Evolutionary conservation across 2,888 invertebrate species (phyloP), one percentile per base, ranked within the genome.

Genomic region (Ichneumoninae sp.): DNA sequence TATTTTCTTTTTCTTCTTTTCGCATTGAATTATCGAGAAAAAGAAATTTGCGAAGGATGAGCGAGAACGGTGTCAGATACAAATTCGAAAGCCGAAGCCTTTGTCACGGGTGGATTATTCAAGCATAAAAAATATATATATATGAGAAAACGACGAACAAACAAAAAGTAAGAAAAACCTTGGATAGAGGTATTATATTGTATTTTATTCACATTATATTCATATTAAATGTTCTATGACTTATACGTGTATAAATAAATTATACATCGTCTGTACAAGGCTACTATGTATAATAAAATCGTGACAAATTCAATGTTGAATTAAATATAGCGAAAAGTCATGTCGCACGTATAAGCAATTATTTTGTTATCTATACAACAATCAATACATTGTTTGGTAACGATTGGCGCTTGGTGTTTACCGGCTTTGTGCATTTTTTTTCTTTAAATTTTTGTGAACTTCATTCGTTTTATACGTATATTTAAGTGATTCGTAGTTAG

Each of bases 191-290:
- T 89, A 90, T 89, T 90, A 88, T 90, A 88, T 86, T 85, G 86
- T 89, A 90, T 89, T 90, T 90, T 90, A 90, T 90, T 90, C 90
- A 89, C 88, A 90, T 89, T 89, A 88, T 89, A 90, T 89, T 87
- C 87, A 89, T 90, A 89, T 88, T 90, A 87, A 89, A 89, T 90
- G 88, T 90, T 89, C 86, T 89, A 89, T 89, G 87, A 85, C 86
- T 86, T 88, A 88, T 83, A 87, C 85, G 88, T 88, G 87, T 90
- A 89, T 89, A 88, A 90, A 89, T 86, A 80, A 89, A 88, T 88
- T 89, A 89, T 88, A 88, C 89, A 89, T 88, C 87, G 87, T 90
- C 89, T 90, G 90, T 90, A 89, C 89, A 90, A 89, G 89, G 87
- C 83, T 89, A 88, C 82, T 86, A 83, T 83, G 80, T 85, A 83